Evolutionary conservation across 2,113 vertebrate genomes (phyloP), one percentile per base, ranked within the genome.

Genomic region (Ariopsis seemanni): DNA sequence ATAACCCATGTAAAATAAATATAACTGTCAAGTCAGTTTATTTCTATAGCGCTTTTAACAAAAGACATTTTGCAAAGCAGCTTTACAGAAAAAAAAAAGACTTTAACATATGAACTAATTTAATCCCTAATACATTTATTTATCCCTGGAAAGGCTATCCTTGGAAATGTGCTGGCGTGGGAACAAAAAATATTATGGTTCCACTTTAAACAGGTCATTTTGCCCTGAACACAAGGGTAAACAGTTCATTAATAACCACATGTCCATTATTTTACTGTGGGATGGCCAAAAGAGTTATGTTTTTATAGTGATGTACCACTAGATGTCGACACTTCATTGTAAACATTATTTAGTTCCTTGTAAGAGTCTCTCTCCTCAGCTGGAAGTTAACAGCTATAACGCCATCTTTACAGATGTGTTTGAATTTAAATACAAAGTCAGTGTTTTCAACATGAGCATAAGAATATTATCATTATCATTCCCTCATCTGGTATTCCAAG

Each of bases 311-410:
- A 57, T 8, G 2, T 57, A 62, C 57, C 79, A 82, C 79, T 82
- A 82, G 79, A 82, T 82, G 79, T 60, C 79, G 57, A 62, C 79
- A 60, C 27, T 62, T 60, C 25, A 82, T 82, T 48, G 34, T 42
- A 79, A 55, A 55, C 75, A 27, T 55, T 55, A 27, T 79, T 30
- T 27, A 78, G 48, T 78, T 52, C 22, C 1, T 4, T 7, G 20
- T 50, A 25, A 42, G 9, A 78, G 10, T 53, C 50, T 79, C 25
- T 8, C 52, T 55, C 5, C n/a, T 27, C 74, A 53, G 25, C 11
- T 77, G 1, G 9, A 22, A 18, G 17, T 7, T 20, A 48, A 48
- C 8, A 74, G 42, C 7, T 50, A 15, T 5, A 22, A 7, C 6
- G 25, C 10, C 5, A 20, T 52, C 52, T 8, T 55, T 14, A 57